Evolutionary conservation across 1,140 invertebrate genomes (phyloP).

Genomic region (Drosophila parabipectinata): DNA sequence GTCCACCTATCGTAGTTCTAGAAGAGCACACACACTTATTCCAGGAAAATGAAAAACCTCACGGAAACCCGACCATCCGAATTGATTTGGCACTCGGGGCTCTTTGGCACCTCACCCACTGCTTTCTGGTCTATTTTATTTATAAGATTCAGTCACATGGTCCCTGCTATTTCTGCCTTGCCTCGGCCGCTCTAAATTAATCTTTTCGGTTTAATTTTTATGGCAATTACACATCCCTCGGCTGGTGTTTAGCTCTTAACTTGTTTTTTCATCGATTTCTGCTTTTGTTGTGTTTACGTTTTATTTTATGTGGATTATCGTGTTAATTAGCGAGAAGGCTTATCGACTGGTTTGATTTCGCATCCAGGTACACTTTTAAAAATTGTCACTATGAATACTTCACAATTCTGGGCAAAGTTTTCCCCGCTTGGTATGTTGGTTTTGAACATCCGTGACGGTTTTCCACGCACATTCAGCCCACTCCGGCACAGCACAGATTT

Average conservation of each 20-base stretch:
- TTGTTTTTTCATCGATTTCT: conserved; percentile 10
- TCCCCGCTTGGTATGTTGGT: not conserved
- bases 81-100: not conserved
- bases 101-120: conserved; percentile 1
- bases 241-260: conserved; percentile 2
- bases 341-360: conserved; percentile 17
- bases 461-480: conserved; percentile 33
- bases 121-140: conserved; percentile 18
- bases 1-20: not conserved
- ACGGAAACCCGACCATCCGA: not conserved
- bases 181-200: not conserved
- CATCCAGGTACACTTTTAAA: not conserved
- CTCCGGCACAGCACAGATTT: conserved; percentile 18
- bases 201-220: conserved; percentile 25
- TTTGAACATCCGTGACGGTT: conserved; percentile 2
- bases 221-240: conserved; percentile 38
- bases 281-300: conserved; percentile 10
- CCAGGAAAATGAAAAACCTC: not conserved
- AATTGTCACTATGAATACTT: not conserved
- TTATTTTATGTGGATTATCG: conserved; percentile 11
- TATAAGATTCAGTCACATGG: conserved; percentile 27
- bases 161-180: conserved; percentile 9
- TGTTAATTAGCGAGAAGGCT: conserved; percentile 25
- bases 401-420: not conserved
- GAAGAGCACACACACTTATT: not conserved